Evolutionary conservation across 2,113 vertebrate species (phyloP).

Genomic region (Martes martes): DNA sequence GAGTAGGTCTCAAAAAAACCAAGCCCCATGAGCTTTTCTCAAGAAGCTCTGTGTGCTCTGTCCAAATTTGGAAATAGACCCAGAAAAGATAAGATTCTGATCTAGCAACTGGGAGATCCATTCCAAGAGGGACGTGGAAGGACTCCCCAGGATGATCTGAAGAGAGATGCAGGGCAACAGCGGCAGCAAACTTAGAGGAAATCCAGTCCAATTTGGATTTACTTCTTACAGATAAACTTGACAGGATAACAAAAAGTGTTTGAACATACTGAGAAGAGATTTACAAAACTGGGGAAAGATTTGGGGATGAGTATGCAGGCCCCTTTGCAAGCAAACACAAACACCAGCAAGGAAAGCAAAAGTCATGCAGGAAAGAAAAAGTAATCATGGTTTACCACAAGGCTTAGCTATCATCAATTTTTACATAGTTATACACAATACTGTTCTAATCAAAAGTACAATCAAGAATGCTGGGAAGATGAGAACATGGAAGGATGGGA

Average conservation of each 20-base stretch:
- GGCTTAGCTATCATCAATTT: not conserved
- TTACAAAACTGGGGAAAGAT: not conserved
- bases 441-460: not conserved
- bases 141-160: not conserved
- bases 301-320: not conserved
- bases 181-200: not conserved
- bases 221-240: not conserved
- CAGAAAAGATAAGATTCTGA: not conserved
- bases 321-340: not conserved
- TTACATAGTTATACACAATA: not conserved
- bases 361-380: not conserved
- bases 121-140: not conserved
- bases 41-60: not conserved
- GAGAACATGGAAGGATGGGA: not conserved
- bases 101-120: not conserved
- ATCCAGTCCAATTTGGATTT: not conserved
- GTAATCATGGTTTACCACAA: not conserved
- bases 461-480: not conserved
- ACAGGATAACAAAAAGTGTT: not conserved
- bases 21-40: not conserved
- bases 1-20: not conserved
- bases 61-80: slow-evolving; percentile 29
- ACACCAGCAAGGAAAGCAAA: not conserved
- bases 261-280: not conserved
- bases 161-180: not conserved